A percentile compares a stretch with the other conserved stretches of the same genome.
phyloP scores from a whole-genome alignment of 2,888 invertebrate genomes.

The Blastobasis adustella region DNA sequence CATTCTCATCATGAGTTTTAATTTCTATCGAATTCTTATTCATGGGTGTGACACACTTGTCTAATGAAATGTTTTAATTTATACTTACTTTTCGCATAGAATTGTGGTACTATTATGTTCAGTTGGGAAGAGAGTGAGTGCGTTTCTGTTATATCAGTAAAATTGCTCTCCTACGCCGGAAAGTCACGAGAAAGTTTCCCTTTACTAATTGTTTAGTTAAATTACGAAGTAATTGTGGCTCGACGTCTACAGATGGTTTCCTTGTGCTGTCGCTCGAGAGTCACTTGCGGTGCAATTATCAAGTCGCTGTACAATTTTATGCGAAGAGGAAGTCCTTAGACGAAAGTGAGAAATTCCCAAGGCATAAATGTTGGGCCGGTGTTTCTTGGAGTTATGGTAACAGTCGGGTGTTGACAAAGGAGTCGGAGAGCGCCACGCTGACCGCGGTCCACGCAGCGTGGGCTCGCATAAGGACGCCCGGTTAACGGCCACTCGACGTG shows the following conservation, averaged over 20 bases:
- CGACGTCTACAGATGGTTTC: slow-evolving; percentile 13
- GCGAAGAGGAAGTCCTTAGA: background rate
- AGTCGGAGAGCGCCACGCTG: background rate
- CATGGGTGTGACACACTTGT: slow-evolving; percentile 3
- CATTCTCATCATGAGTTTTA: no score
- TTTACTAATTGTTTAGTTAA: slow-evolving; percentile 13
- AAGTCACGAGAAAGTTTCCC: slow-evolving; percentile 12
- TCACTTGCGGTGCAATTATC: background rate
- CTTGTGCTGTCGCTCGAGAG: slow-evolving; percentile 8
- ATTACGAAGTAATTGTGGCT: slow-evolving; percentile 12
- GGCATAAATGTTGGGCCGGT: no score
- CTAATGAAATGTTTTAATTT: background rate
- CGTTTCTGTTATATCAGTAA: no score
- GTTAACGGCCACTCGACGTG: slow-evolving; percentile 44
- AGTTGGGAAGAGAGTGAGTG: no score
- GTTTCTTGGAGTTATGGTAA: background rate
- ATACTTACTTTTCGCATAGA: no score
- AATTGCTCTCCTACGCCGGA: background rate
- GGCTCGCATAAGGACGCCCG: slow-evolving; percentile 46
- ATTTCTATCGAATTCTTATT: slow-evolving; percentile 15
- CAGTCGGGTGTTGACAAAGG: slow-evolving; percentile 9
- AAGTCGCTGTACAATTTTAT: background rate
- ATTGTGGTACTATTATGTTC: no score
- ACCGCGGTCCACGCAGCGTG: slow-evolving; percentile 24
- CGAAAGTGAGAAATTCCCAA: no score